These are phyloP conservation scores for Leptinotarsa texana DNA, from an alignment of 1,140 invertebrate genomes.

Conservation along the genomic window DNA sequence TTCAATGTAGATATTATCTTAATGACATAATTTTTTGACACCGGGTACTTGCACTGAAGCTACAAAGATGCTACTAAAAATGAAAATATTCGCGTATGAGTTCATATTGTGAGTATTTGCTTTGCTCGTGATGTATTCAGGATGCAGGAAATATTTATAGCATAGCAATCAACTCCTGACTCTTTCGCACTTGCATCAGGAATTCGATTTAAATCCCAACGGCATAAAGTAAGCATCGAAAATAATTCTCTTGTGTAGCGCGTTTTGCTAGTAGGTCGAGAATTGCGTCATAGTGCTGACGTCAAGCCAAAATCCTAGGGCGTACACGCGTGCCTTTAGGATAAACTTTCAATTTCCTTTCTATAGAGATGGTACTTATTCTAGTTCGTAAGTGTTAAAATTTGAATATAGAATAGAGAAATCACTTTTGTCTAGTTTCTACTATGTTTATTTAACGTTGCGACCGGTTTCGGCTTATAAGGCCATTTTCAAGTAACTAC, in stretches of 20 bases:
- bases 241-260: not conserved
- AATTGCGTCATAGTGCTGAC: not conserved
- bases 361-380: too few species aligned
- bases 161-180: not conserved
- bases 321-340: not conserved
- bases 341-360: not conserved
- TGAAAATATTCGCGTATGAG: not conserved
- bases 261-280: not conserved
- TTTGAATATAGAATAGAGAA: too few species aligned
- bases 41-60: not conserved
- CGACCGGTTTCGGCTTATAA: too few species aligned
- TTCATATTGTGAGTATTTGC: too few species aligned
- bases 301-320: not conserved
- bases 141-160: slow-evolving; percentile 3
- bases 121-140: too few species aligned
- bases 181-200: not conserved
- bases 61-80: not conserved
- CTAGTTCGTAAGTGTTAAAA: too few species aligned
- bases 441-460: too few species aligned
- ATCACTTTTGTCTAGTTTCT: too few species aligned
- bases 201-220: not conserved
- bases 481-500: too few species aligned
- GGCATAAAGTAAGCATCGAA: not conserved
- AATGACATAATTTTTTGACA: too few species aligned
- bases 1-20: too few species aligned